These are phyloP conservation scores for Pristionchus exspectatus DNA, from an alignment of 2,888 invertebrate genomes.

Conservation along the genomic window DNA sequence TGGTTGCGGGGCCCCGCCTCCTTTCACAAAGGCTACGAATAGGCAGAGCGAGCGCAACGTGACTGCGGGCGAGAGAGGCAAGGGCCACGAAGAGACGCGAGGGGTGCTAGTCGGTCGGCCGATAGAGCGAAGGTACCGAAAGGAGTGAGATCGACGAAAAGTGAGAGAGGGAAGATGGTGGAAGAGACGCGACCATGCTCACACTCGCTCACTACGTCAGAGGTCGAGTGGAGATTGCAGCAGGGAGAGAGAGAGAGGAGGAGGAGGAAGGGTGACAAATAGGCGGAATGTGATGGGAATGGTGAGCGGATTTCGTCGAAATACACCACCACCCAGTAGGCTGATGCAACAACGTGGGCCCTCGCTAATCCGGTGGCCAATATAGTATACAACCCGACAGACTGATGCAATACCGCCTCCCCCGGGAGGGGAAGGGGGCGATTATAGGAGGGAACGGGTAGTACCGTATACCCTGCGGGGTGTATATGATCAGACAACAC, in stretches of 20 bases:
- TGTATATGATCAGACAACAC: background rate
- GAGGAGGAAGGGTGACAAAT: background rate
- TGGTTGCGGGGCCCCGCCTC: conserved; percentile 4
- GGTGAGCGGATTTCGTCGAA: conserved; percentile 18
- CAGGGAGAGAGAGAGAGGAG: background rate
- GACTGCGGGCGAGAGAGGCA: background rate
- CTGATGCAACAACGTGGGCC: conserved; percentile 35
- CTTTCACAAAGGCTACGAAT: conserved; percentile 51
- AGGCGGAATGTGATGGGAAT: background rate
- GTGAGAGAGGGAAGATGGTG: conserved; percentile 13
- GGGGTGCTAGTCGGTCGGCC: conserved; percentile 22
- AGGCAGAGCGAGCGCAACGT: conserved; percentile 40
- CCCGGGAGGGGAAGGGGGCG: background rate
- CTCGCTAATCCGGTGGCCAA: background rate
- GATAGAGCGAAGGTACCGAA: conserved; percentile 38
- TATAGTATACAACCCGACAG: conserved; percentile 21
- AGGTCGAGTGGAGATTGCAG: conserved; percentile 37
- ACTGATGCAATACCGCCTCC: conserved; percentile 27
- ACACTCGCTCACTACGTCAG: conserved; percentile 38
- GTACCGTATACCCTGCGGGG: conserved; percentile 35
- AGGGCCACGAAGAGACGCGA: conserved; percentile 18
- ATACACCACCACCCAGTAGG: background rate
- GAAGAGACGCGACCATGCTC: background rate
- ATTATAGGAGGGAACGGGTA: background rate
- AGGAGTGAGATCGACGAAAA: conserved; percentile 1